These are phyloP conservation scores for Netelia fuscicornis DNA, from an alignment of 2,888 invertebrate species.

Conservation along the genomic window DNA sequence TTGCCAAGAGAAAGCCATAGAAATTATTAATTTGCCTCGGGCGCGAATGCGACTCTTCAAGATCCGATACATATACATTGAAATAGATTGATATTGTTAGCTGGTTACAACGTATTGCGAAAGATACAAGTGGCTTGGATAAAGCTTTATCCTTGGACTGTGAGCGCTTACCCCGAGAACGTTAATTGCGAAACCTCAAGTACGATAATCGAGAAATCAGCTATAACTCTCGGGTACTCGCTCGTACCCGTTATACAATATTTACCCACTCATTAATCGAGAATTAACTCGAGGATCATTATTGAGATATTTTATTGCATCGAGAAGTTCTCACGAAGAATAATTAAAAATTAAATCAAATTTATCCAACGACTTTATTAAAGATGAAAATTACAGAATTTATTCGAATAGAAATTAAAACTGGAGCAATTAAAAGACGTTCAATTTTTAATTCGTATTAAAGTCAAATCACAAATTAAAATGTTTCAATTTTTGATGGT, in stretches of 20 bases:
- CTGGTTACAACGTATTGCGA: not conserved
- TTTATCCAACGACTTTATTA: not conserved
- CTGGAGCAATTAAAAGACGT: not conserved
- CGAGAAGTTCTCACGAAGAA: not conserved
- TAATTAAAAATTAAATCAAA: not conserved
- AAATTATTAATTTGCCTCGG: slow-evolving; percentile 61
- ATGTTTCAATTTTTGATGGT: no score
- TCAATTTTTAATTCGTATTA: not conserved
- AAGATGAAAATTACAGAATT: not conserved
- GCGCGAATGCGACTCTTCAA: slow-evolving; percentile 49
- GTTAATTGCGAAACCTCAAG: not conserved
- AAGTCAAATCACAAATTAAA: no score
- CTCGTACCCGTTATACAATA: no score
- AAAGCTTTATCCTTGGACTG: slow-evolving; percentile 1
- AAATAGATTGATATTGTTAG: slow-evolving; percentile 16
- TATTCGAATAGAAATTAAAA: not conserved
- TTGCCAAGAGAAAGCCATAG: slow-evolving; percentile 60
- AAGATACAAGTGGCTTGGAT: not conserved
- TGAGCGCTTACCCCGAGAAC: not conserved
- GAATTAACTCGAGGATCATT: no score
- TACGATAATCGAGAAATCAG: no score
- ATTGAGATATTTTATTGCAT: no score
- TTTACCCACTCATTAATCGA: no score
- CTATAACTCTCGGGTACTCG: no score
- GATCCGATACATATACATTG: slow-evolving; percentile 17